Conservation (phyloP, 2,113 vertebrate species). For the Herpetotheres cachinnans region DNA sequence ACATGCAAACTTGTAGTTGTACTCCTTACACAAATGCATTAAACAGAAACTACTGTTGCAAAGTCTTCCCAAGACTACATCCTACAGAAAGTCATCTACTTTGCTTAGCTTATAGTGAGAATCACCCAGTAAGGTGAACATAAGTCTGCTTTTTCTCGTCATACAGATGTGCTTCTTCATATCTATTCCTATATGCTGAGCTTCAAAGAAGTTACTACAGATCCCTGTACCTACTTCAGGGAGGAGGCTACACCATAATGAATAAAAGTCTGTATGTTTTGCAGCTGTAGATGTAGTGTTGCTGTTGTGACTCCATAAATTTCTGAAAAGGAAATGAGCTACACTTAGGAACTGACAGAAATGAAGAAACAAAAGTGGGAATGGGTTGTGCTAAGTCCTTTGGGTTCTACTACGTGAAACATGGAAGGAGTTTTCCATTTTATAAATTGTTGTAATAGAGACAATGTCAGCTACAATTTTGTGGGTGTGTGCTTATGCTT, state of each 20-base stretch:
- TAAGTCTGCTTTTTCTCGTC: neutral
- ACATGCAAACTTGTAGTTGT: neutral
- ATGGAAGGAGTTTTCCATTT: neutral
- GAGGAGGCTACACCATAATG: neutral
- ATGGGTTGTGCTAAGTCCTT: neutral
- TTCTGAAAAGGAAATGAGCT: neutral
- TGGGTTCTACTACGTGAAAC: neutral
- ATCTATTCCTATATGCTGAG: neutral
- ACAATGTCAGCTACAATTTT: neutral
- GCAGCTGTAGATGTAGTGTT: neutral
- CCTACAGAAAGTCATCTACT: neutral
- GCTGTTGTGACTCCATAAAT: neutral
- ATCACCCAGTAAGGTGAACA: neutral
- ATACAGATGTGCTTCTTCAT: neutral
- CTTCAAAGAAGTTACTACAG: neutral
- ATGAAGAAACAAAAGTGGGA: accelerated
- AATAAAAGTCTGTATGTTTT: neutral
- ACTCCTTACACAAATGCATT: neutral
- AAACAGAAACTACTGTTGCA: neutral
- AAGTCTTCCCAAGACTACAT: neutral
- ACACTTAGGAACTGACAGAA: neutral
- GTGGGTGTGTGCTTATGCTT: neutral
- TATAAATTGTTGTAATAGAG: neutral
- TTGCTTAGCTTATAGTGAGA: neutral
- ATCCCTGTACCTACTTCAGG: neutral